Evolutionary conservation across 2,888 invertebrate species (phyloP).

Genomic region (Lycaena phlaeas): DNA sequence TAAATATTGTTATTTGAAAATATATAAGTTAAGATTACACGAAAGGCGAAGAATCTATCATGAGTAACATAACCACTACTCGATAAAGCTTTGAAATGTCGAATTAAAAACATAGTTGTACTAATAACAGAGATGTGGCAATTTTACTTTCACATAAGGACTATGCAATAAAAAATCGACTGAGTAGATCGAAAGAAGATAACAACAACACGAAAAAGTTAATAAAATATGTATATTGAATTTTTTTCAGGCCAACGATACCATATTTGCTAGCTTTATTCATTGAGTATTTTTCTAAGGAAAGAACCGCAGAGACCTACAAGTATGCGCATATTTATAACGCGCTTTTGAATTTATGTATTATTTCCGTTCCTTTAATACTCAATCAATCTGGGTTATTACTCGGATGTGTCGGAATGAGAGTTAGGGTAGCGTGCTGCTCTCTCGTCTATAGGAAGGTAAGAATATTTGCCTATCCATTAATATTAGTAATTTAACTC

Average conservation of each 20-base stretch:
- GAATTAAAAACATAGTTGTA: no score
- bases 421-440: constrained; percentile 82
- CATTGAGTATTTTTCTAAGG: constrained; percentile 74
- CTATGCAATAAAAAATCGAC: no score
- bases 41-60: no score
- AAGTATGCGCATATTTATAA: constrained; percentile 78
- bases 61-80: no score
- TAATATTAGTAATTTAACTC: no score
- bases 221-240: neutral
- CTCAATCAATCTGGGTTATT: constrained; percentile 75
- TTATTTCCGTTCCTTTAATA: constrained; percentile 71
- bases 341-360: constrained; percentile 69
- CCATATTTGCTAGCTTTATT: constrained; percentile 74
- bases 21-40: neutral
- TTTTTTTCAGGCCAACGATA: constrained; percentile 66
- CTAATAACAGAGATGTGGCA: no score
- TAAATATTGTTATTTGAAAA: constrained; percentile 24
- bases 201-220: no score
- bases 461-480: no score
- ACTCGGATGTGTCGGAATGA: constrained; percentile 80
- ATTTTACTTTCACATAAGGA: no score
- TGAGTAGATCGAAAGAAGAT: no score
- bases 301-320: constrained; percentile 49
- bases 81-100: no score
- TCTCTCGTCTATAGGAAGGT: constrained; percentile 88